Evolutionary conservation across 2,113 vertebrate species (phyloP).

Genomic region (Sinocyclocheilus anophthalmus): DNA sequence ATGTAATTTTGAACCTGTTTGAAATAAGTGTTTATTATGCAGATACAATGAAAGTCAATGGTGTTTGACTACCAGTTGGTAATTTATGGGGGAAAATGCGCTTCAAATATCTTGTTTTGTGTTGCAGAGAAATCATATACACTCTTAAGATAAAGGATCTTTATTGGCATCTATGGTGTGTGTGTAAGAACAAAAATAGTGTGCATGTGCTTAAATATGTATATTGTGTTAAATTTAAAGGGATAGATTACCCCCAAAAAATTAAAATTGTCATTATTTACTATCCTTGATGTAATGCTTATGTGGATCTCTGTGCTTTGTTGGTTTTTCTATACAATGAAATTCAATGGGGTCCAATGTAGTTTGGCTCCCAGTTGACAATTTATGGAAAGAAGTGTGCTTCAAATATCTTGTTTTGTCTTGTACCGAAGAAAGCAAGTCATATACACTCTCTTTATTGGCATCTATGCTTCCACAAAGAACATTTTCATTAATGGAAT

Average conservation of each 20-base stretch:
- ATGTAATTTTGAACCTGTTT: not conserved
- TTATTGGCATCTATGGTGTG: not conserved
- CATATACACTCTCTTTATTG: too few species aligned
- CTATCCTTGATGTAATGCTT: not conserved
- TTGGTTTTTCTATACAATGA: not conserved
- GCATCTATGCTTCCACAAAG: too few species aligned
- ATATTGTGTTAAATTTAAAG: not conserved
- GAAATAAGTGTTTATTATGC: not conserved
- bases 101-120: not conserved
- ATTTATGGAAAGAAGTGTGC: not conserved
- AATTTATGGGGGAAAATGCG: not conserved
- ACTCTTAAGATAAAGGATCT: too few species aligned
- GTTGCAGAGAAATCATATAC: not conserved
- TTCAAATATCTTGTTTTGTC: too few species aligned
- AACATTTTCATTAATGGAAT: too few species aligned
- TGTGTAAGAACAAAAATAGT: not conserved
- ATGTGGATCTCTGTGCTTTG: not conserved
- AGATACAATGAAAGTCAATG: not conserved
- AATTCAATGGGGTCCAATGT: not conserved
- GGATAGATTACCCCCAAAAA: not conserved
- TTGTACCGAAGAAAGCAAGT: too few species aligned
- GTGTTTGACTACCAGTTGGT: not conserved
- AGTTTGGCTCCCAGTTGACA: not conserved
- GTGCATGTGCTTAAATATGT: not conserved
- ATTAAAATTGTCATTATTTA: not conserved